Evolutionary conservation across 2,888 invertebrate species (phyloP).

Genomic region (Oxytorus armatus): DNA sequence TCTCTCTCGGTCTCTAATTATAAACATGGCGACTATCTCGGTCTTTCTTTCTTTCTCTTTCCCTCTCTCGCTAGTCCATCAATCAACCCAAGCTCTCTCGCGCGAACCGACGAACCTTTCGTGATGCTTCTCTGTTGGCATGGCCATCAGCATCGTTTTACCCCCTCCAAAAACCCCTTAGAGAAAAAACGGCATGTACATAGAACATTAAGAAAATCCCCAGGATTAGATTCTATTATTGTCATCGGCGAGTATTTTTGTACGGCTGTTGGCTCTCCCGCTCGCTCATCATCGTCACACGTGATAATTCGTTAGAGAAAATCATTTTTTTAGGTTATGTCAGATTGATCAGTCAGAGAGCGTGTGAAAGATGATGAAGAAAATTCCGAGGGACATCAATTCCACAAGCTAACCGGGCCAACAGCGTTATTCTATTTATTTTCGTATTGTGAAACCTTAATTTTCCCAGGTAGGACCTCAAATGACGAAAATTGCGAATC

Average conservation of each 20-base stretch:
- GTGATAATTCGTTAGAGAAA: slow-evolving; percentile 34
- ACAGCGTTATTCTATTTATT: no score
- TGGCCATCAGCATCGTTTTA: slow-evolving; percentile 53
- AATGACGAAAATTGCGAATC: no score
- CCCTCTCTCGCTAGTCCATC: slow-evolving; percentile 76
- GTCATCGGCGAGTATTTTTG: slow-evolving; percentile 32
- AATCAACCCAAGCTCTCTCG: slow-evolving; percentile 76
- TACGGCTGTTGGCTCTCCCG: neutral
- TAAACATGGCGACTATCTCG: slow-evolving; percentile 80
- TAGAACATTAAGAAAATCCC: slow-evolving; percentile 15
- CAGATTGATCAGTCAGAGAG: slow-evolving; percentile 12
- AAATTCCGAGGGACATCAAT: no score
- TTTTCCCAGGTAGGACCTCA: no score
- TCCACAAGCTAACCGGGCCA: no score
- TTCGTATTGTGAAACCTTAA: no score
- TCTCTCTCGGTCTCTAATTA: slow-evolving; percentile 80
- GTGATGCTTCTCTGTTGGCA: slow-evolving; percentile 55
- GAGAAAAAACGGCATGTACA: slow-evolving; percentile 18
- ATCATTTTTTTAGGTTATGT: slow-evolving; percentile 32
- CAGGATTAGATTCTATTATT: slow-evolving; percentile 62
- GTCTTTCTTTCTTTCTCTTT: slow-evolving; percentile 73
- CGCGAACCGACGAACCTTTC: slow-evolving; percentile 64
- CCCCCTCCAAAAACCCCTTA: slow-evolving; percentile 15
- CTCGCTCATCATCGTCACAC: slow-evolving; percentile 9
- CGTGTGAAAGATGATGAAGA: slow-evolving; percentile 35